Evolutionary conservation across 2,797 vertebrate genomes (phyloP).

Genomic region (Acanthornis magna): DNA sequence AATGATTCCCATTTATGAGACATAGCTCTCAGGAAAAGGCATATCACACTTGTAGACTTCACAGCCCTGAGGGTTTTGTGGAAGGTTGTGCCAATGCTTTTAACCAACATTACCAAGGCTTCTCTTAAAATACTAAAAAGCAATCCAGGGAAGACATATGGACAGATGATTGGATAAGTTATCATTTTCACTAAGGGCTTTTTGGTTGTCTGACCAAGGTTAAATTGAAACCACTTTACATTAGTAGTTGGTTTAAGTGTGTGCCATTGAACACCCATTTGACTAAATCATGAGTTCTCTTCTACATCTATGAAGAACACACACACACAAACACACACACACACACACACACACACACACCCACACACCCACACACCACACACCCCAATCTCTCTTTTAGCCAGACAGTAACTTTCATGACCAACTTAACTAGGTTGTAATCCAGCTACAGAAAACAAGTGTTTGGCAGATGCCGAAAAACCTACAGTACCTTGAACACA

Average conservation of each 20-base stretch:
- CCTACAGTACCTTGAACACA: constrained; percentile 81
- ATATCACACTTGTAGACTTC: not conserved
- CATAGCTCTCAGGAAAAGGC: not conserved
- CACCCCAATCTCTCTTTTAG: not conserved
- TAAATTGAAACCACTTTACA: not conserved
- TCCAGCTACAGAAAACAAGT: not conserved
- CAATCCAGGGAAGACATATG: not conserved
- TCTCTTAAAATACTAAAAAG: not conserved
- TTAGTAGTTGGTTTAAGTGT: not conserved
- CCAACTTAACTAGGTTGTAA: not conserved
- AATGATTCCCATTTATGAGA: not conserved
- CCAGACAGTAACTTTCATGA: not conserved
- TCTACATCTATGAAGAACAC: not conserved
- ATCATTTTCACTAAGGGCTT: not conserved
- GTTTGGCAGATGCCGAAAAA: not conserved
- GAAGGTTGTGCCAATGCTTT: not conserved
- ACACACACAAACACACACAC: no score
- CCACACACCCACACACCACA: no score
- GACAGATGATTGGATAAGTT: not conserved
- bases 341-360: no score
- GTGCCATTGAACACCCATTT: not conserved
- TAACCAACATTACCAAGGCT: not conserved
- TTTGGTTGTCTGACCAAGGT: not conserved
- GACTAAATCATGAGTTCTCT: not conserved
- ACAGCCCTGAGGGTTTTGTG: not conserved